Evolutionary conservation across 2,797 vertebrate genomes (phyloP).

Genomic region (Cyclopterus lumpus): DNA sequence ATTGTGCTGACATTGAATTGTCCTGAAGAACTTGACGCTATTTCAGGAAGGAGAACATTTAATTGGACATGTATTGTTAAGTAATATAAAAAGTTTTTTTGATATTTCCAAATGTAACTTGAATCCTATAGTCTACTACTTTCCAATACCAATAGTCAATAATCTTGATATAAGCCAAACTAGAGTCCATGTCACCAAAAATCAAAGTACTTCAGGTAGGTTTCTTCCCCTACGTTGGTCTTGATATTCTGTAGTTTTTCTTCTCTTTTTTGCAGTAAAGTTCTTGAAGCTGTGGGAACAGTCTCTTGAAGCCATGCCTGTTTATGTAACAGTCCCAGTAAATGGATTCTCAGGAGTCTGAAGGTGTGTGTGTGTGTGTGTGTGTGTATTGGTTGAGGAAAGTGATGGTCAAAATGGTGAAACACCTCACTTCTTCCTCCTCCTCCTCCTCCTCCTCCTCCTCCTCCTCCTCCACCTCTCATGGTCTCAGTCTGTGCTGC

Average conservation of each 20-base stretch:
- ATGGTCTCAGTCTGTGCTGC: conserved; percentile 67
- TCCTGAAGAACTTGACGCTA: conserved; percentile 79
- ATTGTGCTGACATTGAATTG: conserved; percentile 82
- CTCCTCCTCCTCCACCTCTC: conserved; percentile 59
- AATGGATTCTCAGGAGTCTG: conserved; percentile 82
- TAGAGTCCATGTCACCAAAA: conserved; percentile 82
- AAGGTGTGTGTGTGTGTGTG: conserved; percentile 47
- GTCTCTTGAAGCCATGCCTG: conserved; percentile 89
- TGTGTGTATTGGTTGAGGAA: conserved; percentile 55
- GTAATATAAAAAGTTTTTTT: conserved; percentile 81
- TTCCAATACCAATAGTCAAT: conserved; percentile 84
- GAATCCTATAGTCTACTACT: conserved; percentile 84
- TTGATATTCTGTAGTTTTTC: conserved; percentile 73
- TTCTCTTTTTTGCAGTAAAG: conserved; percentile 84
- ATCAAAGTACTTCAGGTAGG: conserved; percentile 76
- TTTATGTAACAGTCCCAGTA: conserved; percentile 87
- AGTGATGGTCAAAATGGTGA: conserved; percentile 62
- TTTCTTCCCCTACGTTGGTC: conserved; percentile 68
- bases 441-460: not conserved
- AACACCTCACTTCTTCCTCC: conserved; percentile 50
- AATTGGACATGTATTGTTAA: conserved; percentile 83
- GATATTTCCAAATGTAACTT: conserved; percentile 85
- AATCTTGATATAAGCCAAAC: conserved; percentile 83
- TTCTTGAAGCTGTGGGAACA: conserved; percentile 87
- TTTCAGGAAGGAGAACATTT: conserved; percentile 84